These are phyloP conservation scores for Macroramphosus scolopax DNA, from an alignment of 2,797 vertebrate species.

Conservation along the genomic window DNA sequence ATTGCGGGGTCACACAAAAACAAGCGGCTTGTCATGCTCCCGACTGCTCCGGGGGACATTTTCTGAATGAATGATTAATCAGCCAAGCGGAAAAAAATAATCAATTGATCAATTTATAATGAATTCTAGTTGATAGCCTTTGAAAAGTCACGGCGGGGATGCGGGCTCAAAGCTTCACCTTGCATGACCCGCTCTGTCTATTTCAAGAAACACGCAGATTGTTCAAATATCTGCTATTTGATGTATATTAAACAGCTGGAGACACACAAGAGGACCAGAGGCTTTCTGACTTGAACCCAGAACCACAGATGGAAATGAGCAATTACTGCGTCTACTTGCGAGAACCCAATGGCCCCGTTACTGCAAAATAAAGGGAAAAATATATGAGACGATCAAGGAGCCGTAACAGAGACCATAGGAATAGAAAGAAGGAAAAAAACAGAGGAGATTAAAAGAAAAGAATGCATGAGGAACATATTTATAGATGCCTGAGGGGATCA, in stretches of 20 bases:
- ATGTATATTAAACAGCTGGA: slow-evolving; percentile 4
- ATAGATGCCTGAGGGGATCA: slow-evolving; percentile 27
- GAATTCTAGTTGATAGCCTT: not conserved
- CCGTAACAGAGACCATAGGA: slow-evolving; percentile 24
- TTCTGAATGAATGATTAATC: too few species aligned
- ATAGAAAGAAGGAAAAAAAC: slow-evolving; percentile 9
- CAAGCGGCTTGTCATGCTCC: too few species aligned
- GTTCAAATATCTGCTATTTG: slow-evolving; percentile 1
- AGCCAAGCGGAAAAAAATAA: too few species aligned
- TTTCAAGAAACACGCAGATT: not conserved
- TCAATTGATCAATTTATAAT: not conserved
- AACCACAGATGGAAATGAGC: slow-evolving; percentile 13
- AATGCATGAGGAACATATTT: slow-evolving; percentile 29
- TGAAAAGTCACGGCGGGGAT: not conserved
- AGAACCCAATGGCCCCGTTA: slow-evolving; percentile 20
- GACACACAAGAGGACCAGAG: slow-evolving; percentile 8
- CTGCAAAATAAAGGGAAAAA: slow-evolving; percentile 33
- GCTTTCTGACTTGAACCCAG: not conserved
- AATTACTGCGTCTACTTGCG: slow-evolving; percentile 26
- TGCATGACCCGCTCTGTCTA: not conserved
- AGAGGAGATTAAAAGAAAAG: not conserved
- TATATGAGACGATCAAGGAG: slow-evolving; percentile 42
- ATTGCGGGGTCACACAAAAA: too few species aligned
- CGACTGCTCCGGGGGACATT: too few species aligned
- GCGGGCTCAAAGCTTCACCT: not conserved